Base-by-base conservation (phyloP, 2,113 vertebrate genomes). In the Todiramphus saurophagus region DNA sequence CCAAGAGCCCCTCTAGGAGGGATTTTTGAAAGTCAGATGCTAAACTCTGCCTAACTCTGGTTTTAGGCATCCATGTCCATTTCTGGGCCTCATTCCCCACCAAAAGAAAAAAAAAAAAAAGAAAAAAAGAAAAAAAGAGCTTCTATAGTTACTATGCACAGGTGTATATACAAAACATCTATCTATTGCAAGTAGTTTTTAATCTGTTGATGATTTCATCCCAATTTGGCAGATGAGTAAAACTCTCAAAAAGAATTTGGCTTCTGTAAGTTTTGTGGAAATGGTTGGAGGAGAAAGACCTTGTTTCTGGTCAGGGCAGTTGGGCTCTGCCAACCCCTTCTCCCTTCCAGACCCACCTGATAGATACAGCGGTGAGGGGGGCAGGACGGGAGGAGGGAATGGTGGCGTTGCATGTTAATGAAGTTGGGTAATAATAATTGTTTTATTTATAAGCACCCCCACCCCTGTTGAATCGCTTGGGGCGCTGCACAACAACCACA, bases 361-460 rank as follows among this genome's bases (percentile, higher is more conserved):
- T 6, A 60, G 80, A 55, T 39, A 30, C 7, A 14, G 59, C 76
- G 92, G 73, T 0, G 0, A 87, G 56, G 33, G 33, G 25, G 35
- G 73, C 53, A 91, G 87, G 77, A 64, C 69, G 68, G 76, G 62
- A 64, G 72, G 78, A 90, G 70, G 62, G 78, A 83, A 79, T 18
- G 20, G 81, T 9, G 2, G 69, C 2, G 0, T 87, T 89, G 87
- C 89, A 90, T 88, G 90, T 91, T 95, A 97, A 96, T 95, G 93
- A 96, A 90, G 84, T 88, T 94, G 82, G 67, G 87, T 94, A 96
- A 96, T 79, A 90, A 80, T 94, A 93, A 96, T 93, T 79, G 82
- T 55, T 94, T 96, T 93, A 96, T 96, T 97, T 96, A 91, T 96
- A 96, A 95, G 91, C 82, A 94, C 92, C 94, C 91, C 94, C 96